These are phyloP conservation scores for Trichosurus vulpecula DNA, from an alignment of 2,797 vertebrate species.

Conservation along the genomic window DNA sequence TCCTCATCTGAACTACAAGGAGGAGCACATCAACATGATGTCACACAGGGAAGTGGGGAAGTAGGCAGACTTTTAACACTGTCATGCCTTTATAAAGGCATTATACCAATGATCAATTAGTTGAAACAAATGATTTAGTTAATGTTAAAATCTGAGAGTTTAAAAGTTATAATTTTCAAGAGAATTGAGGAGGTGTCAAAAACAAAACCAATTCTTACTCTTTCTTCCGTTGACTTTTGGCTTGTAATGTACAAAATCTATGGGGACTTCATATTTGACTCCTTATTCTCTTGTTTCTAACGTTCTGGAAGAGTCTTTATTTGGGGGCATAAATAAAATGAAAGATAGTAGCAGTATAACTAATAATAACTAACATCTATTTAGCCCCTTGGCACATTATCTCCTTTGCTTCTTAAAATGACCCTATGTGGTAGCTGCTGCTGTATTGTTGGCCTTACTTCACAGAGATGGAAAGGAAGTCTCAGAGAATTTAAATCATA, in stretches of 20 bases:
- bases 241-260: background rate
- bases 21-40: background rate
- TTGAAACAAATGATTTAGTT: background rate
- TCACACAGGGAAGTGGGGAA: background rate
- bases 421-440: background rate
- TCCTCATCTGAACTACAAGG: background rate
- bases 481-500: background rate
- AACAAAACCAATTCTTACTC: background rate
- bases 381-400: background rate
- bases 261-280: background rate
- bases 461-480: background rate
- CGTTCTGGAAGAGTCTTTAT: background rate
- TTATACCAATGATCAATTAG: background rate
- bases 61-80: background rate
- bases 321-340: background rate
- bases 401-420: background rate
- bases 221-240: background rate
- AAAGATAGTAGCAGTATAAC: background rate
- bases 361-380: background rate
- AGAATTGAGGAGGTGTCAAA: background rate
- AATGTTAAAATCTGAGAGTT: background rate
- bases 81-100: background rate
- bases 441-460: background rate
- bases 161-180: background rate
- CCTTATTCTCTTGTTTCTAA: background rate